Evolutionary conservation across 2,113 vertebrate species (phyloP), one percentile per base, ranked within the genome.

Genomic region (Aphyosemion australe): DNA sequence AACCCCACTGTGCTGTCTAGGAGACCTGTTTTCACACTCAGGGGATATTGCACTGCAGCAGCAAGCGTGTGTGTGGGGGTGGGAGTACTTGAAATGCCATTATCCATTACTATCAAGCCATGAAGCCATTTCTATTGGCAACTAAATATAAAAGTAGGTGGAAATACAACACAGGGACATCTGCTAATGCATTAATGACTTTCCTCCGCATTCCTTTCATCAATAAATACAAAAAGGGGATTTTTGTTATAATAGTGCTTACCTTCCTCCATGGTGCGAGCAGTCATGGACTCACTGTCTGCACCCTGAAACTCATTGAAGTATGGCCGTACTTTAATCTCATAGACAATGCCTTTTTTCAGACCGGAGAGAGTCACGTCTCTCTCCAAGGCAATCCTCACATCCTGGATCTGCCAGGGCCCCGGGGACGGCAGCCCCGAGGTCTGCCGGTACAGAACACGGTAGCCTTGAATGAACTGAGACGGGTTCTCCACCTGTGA

Each of bases 281-380:
- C 94, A n/a, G 93, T 94, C 92, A 96, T 97, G 42, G 95, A 94
- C 82, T 97, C 96, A 66, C 96, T 98, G 82, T 98, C 96, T 69
- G 96, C 95, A 15, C 96, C 96, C 74, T 98, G 96, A 87, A 98
- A 98, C 57, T 98, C 96, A 64, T 98, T 98, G 91, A 98, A 98
- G 74, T 96, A 98, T 0, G 96, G 96, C 11, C 96, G 93, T 52
- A 96, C 95, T 93, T 98, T 98, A 72, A 97, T 95, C 82, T 98
- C 96, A 0, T 96, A 97, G 32, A 94, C 94, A 50, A 96, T 93
- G 0, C 96, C 96, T 86, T 97, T 98, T 88, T 94, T 97, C 73
- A 98, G 87, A 70, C 81, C 91, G 72, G 92, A 69, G 1, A 98
- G 92, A 56, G 95, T 93, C 49, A 95, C 87, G 42, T 92, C 95